Evolutionary conservation across 2,113 vertebrate species (phyloP), one percentile per base, ranked within the genome.

Genomic region (Leucoraja erinaceus): DNA sequence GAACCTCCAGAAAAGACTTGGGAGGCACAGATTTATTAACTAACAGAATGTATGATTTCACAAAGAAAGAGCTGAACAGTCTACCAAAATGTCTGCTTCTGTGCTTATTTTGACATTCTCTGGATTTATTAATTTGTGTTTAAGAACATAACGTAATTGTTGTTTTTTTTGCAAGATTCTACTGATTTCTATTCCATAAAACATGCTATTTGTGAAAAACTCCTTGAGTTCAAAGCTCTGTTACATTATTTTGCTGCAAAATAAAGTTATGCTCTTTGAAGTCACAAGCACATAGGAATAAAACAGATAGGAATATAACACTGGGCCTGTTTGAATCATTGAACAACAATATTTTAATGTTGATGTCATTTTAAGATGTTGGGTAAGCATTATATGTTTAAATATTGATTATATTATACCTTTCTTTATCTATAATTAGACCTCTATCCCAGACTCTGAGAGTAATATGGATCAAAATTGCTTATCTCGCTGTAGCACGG

Each of bases 401-500:
- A 22, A 72, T 91, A 25, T 54, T 22, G 38, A 54, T 91, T 86
- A 28, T 47, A 38, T 18, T 20, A 38, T 72, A 72, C 38, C 38
- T 91, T 54, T 22, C 70, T 72, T 91, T 68, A 31, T 91, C 31
- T 72, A 38, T 54, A 91, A 91, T 90, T 91, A 91, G 98, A 98
- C 97, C 93, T 99, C 98, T 94, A 97, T 99, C 94, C 96, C 97
- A 0, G 98, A 98, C 96, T 98, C 97, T 5, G 98, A 99, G 96
- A 98, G 96, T 96, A 99, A 97, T 97, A 95, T 98, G 96, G 98
- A 99, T 96, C 97, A 96, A 94, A 99, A 97, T 97, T 99, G 98
- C 95, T 96, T 99, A 97, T 99, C 98, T 38, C 98, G 96, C 96
- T 99, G 98, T 97, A 99, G 98, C 96, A 98, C 98, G 94, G 98